Evolutionary conservation across 2,113 vertebrate genomes (phyloP).

Genomic region (Limanda limanda): DNA sequence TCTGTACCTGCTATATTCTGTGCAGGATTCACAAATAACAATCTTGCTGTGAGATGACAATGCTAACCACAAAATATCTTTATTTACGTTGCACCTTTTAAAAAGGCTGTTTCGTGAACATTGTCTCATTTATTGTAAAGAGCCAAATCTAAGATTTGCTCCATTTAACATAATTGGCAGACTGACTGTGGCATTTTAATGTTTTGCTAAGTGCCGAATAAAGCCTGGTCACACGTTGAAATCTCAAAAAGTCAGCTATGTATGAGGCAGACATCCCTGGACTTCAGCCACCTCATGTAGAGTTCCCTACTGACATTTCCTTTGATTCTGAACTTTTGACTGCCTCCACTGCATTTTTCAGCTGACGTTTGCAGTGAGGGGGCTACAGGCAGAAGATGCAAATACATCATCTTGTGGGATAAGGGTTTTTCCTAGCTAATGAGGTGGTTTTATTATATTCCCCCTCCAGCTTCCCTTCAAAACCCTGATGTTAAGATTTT

Average conservation of each 20-base stretch:
- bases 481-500: not conserved
- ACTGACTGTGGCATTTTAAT: constrained; percentile 2
- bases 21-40: too few relatives aligned
- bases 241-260: not conserved
- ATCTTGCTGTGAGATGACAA: too few relatives aligned
- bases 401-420: constrained; percentile 65
- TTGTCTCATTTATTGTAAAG: too few relatives aligned
- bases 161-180: not conserved
- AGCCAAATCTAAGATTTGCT: too few relatives aligned
- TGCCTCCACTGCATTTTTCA: constrained; percentile 45
- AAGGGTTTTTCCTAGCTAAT: constrained; percentile 60
- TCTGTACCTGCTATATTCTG: too few relatives aligned
- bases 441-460: constrained; percentile 54
- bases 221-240: not conserved
- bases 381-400: constrained; percentile 57
- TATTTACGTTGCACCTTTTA: too few relatives aligned
- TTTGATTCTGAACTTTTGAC: constrained; percentile 73
- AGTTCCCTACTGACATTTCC: constrained; percentile 35
- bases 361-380: constrained; percentile 46
- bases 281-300: constrained; percentile 10
- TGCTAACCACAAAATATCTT: not conserved
- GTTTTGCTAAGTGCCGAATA: not conserved
- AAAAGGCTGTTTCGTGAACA: too few relatives aligned
- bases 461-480: constrained; percentile 18
- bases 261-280: constrained; percentile 14